Percentiles rank a stretch among this genome's conserved stretches.
Evolutionary conservation across 2,888 invertebrate species (phyloP).

Genomic region (Callyntrura guangdongensis): DNA sequence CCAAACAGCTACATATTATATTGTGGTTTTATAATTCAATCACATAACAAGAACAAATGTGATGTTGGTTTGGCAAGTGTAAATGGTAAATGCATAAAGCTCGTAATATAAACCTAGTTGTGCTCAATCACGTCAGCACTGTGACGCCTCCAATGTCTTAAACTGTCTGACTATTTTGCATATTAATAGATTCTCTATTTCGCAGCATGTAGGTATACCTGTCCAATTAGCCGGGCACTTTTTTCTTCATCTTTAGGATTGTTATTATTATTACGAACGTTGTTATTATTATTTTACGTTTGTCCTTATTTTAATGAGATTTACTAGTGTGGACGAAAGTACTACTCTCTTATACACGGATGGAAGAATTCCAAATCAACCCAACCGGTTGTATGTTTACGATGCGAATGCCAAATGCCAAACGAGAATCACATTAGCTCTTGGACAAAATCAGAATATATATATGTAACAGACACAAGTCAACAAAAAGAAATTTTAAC

Average conservation of each 20-base stretch:
- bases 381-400: constrained; percentile 19
- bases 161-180: constrained; percentile 60
- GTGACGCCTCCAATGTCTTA: constrained; percentile 26
- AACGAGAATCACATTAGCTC: background rate
- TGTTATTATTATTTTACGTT: constrained; percentile 40
- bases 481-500: too few species aligned
- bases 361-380: background rate
- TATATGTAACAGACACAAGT: too few species aligned
- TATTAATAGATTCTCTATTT: constrained; percentile 52
- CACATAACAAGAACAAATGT: too few species aligned
- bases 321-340: background rate
- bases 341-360: background rate
- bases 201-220: constrained; percentile 48
- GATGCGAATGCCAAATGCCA: constrained; percentile 15
- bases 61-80: background rate
- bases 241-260: background rate
- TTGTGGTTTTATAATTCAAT: too few species aligned
- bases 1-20: too few species aligned
- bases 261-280: constrained; percentile 28
- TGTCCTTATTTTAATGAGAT: constrained; percentile 23
- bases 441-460: background rate
- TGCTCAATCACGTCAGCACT: constrained; percentile 29
- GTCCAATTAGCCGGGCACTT: constrained; percentile 36
- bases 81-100: background rate
- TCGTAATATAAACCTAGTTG: constrained; percentile 4